Percentiles rank a stretch among this genome's conserved stretches.
These are phyloP conservation scores for Montipora foliosa DNA, from an alignment of 64 coral and sea anemone species.

Conservation along the genomic window DNA sequence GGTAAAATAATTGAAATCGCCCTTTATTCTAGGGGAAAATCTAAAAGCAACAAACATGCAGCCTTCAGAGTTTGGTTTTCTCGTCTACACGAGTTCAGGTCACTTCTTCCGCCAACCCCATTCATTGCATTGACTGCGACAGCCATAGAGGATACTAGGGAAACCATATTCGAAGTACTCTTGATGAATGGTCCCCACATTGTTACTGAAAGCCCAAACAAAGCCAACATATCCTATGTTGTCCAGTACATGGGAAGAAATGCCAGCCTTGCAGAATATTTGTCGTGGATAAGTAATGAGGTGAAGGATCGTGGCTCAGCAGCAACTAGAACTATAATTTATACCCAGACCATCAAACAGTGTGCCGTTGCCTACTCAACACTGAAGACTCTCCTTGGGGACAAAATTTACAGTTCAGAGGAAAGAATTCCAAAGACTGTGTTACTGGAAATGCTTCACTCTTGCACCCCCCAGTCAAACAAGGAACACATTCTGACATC, in stretches of 20 bases:
- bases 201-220: slow-evolving; percentile 68
- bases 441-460: slow-evolving; percentile 26
- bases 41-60: slow-evolving; percentile 48
- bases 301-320: neutral
- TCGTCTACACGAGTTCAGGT: slow-evolving; percentile 58
- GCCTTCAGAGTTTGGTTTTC: no score
- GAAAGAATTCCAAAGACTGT: neutral
- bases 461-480: slow-evolving; percentile 13
- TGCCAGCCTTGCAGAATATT: slow-evolving; percentile 43
- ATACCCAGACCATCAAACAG: slow-evolving; percentile 64
- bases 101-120: slow-evolving; percentile 3
- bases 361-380: slow-evolving; percentile 1
- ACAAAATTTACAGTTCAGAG: neutral
- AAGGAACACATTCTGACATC: neutral
- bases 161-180: slow-evolving; percentile 52
- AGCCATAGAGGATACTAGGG: slow-evolving; percentile 55
- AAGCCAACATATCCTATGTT: slow-evolving; percentile 65
- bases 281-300: slow-evolving; percentile 59
- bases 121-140: slow-evolving; percentile 69
- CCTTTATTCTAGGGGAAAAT: slow-evolving; percentile 42
- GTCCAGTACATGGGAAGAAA: slow-evolving; percentile 64
- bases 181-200: slow-evolving; percentile 40
- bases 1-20: neutral
- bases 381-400: neutral
- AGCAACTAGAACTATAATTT: slow-evolving; percentile 69